phyloP scores from a whole-genome alignment of 2,797 vertebrate genomes.

The Columba guinea region DNA sequence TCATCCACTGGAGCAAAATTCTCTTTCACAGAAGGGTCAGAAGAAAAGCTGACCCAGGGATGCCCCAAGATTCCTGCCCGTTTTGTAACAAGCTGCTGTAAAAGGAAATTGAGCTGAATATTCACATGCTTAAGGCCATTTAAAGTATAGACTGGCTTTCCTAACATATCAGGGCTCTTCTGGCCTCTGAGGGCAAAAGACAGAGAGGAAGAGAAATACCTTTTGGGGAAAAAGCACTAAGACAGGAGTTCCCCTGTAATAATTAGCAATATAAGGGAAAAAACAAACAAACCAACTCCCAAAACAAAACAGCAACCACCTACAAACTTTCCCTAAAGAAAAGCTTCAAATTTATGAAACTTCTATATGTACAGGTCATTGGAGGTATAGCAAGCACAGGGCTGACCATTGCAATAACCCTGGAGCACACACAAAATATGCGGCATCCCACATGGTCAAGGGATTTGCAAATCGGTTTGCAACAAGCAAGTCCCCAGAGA shows the following conservation, averaged over 20 bases:
- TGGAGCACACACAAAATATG: background rate
- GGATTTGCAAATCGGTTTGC: background rate
- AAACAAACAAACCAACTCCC: background rate
- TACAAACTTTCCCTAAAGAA: background rate
- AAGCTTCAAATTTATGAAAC: background rate
- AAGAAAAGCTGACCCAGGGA: background rate
- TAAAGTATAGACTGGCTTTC: background rate
- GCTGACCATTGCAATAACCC: background rate
- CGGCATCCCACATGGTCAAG: background rate
- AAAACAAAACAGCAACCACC: background rate
- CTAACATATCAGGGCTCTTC: background rate
- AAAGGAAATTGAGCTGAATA: background rate
- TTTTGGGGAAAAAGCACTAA: background rate
- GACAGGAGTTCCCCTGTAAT: background rate
- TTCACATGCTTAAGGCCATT: background rate
- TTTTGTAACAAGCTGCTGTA: background rate
- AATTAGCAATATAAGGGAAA: background rate
- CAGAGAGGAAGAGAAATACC: background rate
- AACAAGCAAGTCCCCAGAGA: background rate
- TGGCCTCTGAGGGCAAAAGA: background rate
- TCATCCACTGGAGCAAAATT: rapidly evolving
- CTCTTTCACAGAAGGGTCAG: background rate
- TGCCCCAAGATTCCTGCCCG: background rate
- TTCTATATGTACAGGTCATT: background rate
- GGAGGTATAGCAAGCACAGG: rapidly evolving